phyloP scores from a whole-genome alignment of 2,888 invertebrate genomes.

The Eupeodes luniger region DNA sequence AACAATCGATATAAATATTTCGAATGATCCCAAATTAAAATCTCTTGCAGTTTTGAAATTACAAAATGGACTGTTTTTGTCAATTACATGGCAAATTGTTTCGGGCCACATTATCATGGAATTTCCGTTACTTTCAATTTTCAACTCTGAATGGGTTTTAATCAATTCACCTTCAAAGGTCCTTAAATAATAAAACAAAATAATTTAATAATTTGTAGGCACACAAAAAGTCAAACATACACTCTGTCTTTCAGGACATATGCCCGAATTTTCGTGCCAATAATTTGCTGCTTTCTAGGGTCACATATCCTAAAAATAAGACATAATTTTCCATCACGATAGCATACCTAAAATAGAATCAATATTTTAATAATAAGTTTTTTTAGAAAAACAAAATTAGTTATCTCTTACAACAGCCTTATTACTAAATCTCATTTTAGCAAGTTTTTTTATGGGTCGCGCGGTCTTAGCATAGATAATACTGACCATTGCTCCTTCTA shows the following conservation, averaged over 20 bases:
- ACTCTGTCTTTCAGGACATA: conserved; percentile 82
- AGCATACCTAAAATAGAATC: conserved; percentile 87
- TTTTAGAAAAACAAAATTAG: neutral
- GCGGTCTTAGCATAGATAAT: conserved; percentile 92
- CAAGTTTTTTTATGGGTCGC: conserved; percentile 90
- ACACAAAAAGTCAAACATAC: conserved; percentile 77
- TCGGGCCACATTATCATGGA: conserved; percentile 94
- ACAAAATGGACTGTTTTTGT: conserved; percentile 90
- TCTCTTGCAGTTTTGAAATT: conserved; percentile 90
- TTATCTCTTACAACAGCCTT: conserved; percentile 87
- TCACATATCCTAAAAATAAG: conserved; percentile 93
- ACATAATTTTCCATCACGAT: conserved; percentile 91
- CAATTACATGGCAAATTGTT: conserved; percentile 93
- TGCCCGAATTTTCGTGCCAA: conserved; percentile 91
- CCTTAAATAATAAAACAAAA: conserved; percentile 73
- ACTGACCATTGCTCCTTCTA: conserved; percentile 86
- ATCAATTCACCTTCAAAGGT: conserved; percentile 89
- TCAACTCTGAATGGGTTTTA: conserved; percentile 89
- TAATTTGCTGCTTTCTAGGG: conserved; percentile 90
- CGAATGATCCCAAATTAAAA: conserved; percentile 90
- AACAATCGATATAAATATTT: conserved; percentile 92
- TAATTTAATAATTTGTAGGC: neutral
- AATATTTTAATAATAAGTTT: neutral
- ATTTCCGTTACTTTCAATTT: conserved; percentile 86
- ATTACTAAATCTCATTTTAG: conserved; percentile 92